Base-by-base conservation (phyloP, 1,140 invertebrate species). In the Drosophila mauritiana region DNA sequence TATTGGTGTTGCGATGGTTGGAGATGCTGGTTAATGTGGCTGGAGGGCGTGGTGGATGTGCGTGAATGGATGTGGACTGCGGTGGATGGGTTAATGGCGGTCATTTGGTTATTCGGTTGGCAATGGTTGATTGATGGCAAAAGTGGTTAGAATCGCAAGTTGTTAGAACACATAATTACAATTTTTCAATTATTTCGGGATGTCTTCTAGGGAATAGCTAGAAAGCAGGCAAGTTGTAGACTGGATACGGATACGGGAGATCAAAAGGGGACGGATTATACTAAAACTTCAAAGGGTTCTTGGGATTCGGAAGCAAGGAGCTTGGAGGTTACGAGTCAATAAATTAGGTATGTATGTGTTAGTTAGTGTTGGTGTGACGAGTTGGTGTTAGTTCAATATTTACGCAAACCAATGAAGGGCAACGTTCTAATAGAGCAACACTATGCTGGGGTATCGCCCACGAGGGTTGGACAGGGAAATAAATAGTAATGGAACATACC, bases 401-500 rank as follows among this genome's bases (percentile, higher is more conserved):
- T 2, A 2, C 31, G 31, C 31, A 31, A 8, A 7, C 31, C 31
- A 31, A 8, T 3, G 8, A 8, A 31, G 10, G 3, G 15, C 13
- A 25, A 31, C 3, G 15, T 4, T 34, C 25, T 62, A 58, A 20
- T 13, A 6, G 15, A 43, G 17, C 57, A 51, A 68, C 59, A 27
- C 45, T 51, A 67, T 37, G 45, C 64, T 36, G 27, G 36, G 8
- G 0, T 17, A n/a, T 17, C 1, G 10, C 27, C 52, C 25, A n/a
- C 25, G 0, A 15, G 52, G 43, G 15, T 45, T 17, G 20, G 31
- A 20, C 11, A 15, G 15, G 22, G 12, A 0, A 12, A 4, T 0
- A 17, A 11, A 13, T 13, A 13, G 4, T 1, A 1, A 27, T 17
- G 13, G 5, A 72, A 92, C 89, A 65, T 91, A 91, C 86, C 88